Evolutionary conservation across 2,113 vertebrate species (phyloP), one percentile per base, ranked within the genome.

Genomic region (Oryzias javanicus): DNA sequence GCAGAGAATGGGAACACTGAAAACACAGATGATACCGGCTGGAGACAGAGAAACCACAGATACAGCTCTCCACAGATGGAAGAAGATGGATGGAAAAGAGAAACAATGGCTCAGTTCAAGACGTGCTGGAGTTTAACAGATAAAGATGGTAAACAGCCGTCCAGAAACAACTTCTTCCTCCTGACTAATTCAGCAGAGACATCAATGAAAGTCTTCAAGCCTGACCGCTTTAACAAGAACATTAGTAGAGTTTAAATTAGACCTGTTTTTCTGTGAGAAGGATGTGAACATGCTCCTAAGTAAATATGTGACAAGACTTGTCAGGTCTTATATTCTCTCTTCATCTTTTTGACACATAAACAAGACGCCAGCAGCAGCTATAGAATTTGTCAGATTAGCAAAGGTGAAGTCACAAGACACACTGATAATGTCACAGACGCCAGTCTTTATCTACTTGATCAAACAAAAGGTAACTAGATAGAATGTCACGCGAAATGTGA

Each of bases 401-500:
- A 72, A 19, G 51, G 60, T 42, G 70, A 27, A 48, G 70, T 82
- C 73, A 69, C 72, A 65, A 52, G 82, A 76, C 72, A 18, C 58
- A 60, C 64, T 64, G 84, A 81, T 86, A 74, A 84, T 25, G 24
- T 35, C 49, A 49, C 46, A 72, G 73, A 84, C 42, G 62, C 76
- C 70, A 64, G 60, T 1, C 42, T 48, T 12, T 65, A 73, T 69
- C 67, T 67, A 46, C 14, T 64, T 22, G 14, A 67, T 76, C 79
- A 74, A 15, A 61, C 56, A 40, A 56, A 60, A 70, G 65, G 54
- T 78, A 66, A 25, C 63, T 42, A 60, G 78, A 78, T 70, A 57
- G n/a, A 63, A 74, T 80, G 79, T 87, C 81, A 85, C 55, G 54
- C 78, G 68, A 57, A 49, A 80, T 65, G 81, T 80, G 77, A 74